A percentile compares a stretch with the other conserved stretches of the same genome.
phyloP scores from a whole-genome alignment of 2,113 vertebrate genomes.

The Acanthisitta chloris region DNA sequence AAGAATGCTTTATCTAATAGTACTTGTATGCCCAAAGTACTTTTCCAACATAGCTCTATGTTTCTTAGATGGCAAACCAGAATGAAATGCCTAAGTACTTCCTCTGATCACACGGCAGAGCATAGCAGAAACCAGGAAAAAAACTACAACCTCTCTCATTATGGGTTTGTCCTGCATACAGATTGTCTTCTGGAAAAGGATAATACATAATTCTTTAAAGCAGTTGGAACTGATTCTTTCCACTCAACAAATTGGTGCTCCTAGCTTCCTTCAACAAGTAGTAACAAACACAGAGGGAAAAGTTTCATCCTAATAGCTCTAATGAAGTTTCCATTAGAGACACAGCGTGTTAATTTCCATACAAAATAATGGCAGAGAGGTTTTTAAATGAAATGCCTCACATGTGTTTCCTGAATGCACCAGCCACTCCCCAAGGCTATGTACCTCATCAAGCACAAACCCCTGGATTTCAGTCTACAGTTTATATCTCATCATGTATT shows the following conservation, averaged over 20 bases:
- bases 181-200: not conserved
- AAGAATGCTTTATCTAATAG: not conserved
- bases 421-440: not conserved
- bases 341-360: not conserved
- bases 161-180: not conserved
- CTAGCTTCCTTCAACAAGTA: not conserved
- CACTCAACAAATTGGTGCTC: not conserved
- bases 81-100: not conserved
- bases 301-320: not conserved
- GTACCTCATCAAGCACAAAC: not conserved
- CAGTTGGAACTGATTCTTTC: not conserved
- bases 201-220: not conserved
- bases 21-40: not conserved
- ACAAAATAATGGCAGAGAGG: not conserved
- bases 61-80: not conserved
- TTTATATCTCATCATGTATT: not conserved
- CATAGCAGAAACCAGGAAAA: not conserved
- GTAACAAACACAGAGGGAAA: not conserved
- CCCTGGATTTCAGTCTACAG: conserved; percentile 9
- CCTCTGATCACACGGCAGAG: not conserved
- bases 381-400: not conserved
- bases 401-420: not conserved
- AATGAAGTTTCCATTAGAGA: not conserved
- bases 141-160: not conserved
- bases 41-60: not conserved